Evolutionary conservation across 2,888 invertebrate genomes (phyloP).

Genomic region (Rhodophaea formosa): DNA sequence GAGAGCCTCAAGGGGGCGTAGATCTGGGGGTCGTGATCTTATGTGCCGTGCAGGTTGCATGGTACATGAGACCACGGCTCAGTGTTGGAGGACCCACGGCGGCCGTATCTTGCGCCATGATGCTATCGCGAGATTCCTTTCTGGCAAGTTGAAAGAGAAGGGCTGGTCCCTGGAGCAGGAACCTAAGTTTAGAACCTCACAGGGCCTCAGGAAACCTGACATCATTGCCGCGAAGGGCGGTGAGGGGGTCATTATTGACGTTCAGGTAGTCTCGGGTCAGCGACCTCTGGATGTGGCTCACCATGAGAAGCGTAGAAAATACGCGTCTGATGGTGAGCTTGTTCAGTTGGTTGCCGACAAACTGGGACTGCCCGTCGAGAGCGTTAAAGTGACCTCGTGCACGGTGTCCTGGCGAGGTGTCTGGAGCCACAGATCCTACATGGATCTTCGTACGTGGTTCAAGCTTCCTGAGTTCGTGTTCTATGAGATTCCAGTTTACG

Average conservation of each 20-base stretch:
- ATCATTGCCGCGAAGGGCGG: conserved; percentile 33
- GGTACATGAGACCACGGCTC: too few relatives aligned
- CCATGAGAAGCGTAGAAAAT: conserved; percentile 32
- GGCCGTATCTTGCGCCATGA: conserved; percentile 40
- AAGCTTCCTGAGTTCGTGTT: conserved; percentile 34
- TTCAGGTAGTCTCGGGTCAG: conserved; percentile 44
- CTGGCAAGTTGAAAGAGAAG: conserved; percentile 26
- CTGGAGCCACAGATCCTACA: conserved; percentile 28
- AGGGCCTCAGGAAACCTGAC: conserved; percentile 41
- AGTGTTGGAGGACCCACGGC: conserved; percentile 31
- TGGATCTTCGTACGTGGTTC: conserved; percentile 53
- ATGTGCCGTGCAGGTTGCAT: too few relatives aligned
- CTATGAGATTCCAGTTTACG: too few relatives aligned
- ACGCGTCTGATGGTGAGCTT: conserved; percentile 31
- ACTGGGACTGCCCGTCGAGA: conserved; percentile 28
- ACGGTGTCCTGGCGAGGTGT: conserved; percentile 33
- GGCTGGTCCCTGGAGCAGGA: conserved; percentile 39
- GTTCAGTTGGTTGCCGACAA: conserved; percentile 28
- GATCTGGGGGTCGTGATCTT: too few relatives aligned
- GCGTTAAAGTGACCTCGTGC: conserved; percentile 27
- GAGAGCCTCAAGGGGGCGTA: too few relatives aligned
- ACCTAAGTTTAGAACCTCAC: conserved; percentile 30
- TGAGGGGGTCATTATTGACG: conserved; percentile 40
- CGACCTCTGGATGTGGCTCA: conserved; percentile 33
- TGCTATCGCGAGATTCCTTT: conserved; percentile 25